These are phyloP conservation scores for Xylophagus ater DNA, from an alignment of 2,888 invertebrate genomes.

Conservation along the genomic window DNA sequence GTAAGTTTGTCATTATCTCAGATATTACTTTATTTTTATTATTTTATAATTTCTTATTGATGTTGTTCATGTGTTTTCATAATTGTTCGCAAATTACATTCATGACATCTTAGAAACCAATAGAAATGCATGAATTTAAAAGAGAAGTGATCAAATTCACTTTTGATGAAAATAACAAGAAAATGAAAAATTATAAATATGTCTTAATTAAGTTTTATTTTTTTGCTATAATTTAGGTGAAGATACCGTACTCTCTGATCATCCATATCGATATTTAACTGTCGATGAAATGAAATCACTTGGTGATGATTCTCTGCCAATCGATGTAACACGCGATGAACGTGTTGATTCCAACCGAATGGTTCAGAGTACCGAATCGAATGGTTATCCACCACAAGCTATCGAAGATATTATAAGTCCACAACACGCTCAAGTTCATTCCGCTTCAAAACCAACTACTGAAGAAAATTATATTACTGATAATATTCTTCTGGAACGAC, in stretches of 20 bases:
- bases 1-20: no score
- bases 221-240: conserved; percentile 66
- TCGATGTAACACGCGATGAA: conserved; percentile 86
- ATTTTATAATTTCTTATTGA: no score
- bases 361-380: conserved; percentile 40
- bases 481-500: conserved; percentile 47
- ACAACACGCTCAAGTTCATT: conserved; percentile 45
- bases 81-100: no score
- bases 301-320: conserved; percentile 85
- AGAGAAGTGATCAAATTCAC: no score
- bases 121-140: no score
- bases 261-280: conserved; percentile 83
- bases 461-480: conserved; percentile 47
- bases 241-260: conserved; percentile 82
- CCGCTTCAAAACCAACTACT: conserved; percentile 32
- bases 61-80: no score
- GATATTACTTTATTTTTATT: no score
- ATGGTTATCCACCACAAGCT: conserved; percentile 43
- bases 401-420: conserved; percentile 53
- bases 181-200: no score
- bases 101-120: no score
- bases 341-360: conserved; percentile 60
- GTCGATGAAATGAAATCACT: conserved; percentile 93
- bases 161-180: no score
- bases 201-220: no score